Evolutionary conservation across 2,797 vertebrate genomes (phyloP).

Genomic region (Acanthis flammea): DNA sequence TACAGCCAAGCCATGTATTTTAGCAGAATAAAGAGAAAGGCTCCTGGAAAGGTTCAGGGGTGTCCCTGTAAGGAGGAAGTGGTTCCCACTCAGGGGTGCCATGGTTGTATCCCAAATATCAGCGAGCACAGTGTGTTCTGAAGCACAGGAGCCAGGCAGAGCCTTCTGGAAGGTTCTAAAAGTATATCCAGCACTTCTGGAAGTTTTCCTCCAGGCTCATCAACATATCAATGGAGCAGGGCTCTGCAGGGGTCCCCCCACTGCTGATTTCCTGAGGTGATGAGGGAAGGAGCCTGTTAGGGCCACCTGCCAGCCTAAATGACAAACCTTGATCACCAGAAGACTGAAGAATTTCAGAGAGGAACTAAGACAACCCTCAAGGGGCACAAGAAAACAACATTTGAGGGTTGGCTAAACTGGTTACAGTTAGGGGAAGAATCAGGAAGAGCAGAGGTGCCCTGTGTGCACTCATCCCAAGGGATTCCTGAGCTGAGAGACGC

Average conservation of each 20-base stretch:
- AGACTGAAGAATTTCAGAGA: neutral
- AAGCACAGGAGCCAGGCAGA: neutral
- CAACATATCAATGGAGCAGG: neutral
- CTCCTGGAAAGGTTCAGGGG: neutral
- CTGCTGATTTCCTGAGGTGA: neutral
- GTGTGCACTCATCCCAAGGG: neutral
- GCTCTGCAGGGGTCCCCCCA: neutral
- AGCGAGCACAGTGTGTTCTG: accelerated
- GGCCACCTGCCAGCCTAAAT: neutral
- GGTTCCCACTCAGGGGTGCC: neutral
- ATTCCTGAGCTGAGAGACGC: neutral
- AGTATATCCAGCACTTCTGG: neutral
- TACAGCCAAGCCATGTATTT: neutral
- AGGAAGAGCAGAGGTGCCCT: neutral
- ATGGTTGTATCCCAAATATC: accelerated
- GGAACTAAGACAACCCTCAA: neutral
- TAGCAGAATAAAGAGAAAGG: neutral
- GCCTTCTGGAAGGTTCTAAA: neutral
- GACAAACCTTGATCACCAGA: neutral
- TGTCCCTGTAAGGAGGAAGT: neutral
- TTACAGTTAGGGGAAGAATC: neutral
- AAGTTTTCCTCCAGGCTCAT: neutral
- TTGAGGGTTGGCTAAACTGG: neutral
- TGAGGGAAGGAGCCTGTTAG: neutral
- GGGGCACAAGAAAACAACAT: neutral